Evolutionary conservation across 2,797 vertebrate genomes (phyloP), one percentile per base, ranked within the genome.

Genomic region (Zalophus californianus): DNA sequence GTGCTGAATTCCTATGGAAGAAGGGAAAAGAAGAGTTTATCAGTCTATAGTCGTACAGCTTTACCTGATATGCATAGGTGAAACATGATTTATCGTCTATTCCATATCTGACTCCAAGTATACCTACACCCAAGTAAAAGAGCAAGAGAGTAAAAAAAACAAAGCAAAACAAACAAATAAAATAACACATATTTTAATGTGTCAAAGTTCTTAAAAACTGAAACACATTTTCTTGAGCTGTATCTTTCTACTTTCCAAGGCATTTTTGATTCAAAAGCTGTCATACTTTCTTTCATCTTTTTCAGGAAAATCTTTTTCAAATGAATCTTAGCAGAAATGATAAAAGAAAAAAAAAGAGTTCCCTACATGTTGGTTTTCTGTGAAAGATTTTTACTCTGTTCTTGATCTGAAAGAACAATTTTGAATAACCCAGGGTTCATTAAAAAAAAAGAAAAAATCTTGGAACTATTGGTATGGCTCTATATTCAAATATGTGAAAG

Each of bases 281-380:
- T 89, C 78, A 92, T 66, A 38, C n/a, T 83, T 97, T 72, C 80
- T 75, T 95, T 96, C 56, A 96, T 90, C 64, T 85, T 95, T 77
- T 97, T 73, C 60, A 91, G 93, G 20, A 95, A 97, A 96, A 85
- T 75, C 4, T 92, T 97, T 97, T 94, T 86, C 48, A 96, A 93
- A 95, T 95, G 44, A 91, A 83, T 96, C 38, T 84, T 96, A 94
- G 58, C 27, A 93, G 23, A 12, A 91, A 16, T 85, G 21, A 96
- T 88, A 77, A 95, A 91, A 95, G 16, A 3, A 2, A 9, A 18
- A 78, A 82, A 77, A 73, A 54, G 5, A 25, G 32, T 52, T 77
- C 89, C 5, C 32, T 96, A 56, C 41, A 20, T 82, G 58, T 97
- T 96, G 62, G 54, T 82, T 95, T 95, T 91, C 35, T 90, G 35